Percentiles rank a stretch among this genome's conserved stretches.
phyloP scores from a whole-genome alignment of 2,113 vertebrate species.

The Lonchura striata region DNA sequence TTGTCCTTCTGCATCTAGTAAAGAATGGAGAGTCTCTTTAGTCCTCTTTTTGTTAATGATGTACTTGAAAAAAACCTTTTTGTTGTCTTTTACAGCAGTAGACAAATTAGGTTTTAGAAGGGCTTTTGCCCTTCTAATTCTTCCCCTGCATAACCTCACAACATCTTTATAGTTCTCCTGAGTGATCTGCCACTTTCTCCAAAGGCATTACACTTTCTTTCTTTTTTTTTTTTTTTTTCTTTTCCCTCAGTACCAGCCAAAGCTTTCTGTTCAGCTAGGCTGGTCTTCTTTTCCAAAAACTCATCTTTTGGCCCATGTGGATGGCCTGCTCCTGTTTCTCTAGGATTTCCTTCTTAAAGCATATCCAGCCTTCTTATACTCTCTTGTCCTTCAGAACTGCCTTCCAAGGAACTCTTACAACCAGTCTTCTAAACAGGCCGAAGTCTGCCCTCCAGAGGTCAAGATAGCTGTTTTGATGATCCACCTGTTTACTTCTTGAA shows the following conservation, averaged over 20 bases:
- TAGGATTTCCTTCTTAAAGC: background rate
- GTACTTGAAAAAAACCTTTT: rapidly evolving
- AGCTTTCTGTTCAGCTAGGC: background rate
- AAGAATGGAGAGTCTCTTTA: background rate
- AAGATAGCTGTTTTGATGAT: background rate
- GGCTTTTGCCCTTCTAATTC: background rate
- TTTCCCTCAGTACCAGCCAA: background rate
- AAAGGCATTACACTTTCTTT: background rate
- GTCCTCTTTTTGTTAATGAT: background rate
- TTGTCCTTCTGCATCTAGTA: background rate
- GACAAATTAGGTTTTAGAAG: background rate
- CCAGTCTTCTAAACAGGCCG: background rate
- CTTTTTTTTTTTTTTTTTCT: too few relatives aligned
- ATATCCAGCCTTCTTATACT: background rate
- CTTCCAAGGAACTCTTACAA: background rate
- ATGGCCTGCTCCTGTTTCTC: background rate
- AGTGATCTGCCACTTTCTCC: background rate
- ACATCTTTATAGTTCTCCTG: background rate
- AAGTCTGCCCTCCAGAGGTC: background rate
- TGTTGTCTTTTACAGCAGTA: background rate
- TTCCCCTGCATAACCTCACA: background rate
- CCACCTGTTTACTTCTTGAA: background rate
- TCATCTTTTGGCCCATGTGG: background rate
- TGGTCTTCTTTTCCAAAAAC: background rate
- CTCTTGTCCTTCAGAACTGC: background rate